phyloP scores from a whole-genome alignment of 2,113 vertebrate species.

The Phycodurus eques region DNA sequence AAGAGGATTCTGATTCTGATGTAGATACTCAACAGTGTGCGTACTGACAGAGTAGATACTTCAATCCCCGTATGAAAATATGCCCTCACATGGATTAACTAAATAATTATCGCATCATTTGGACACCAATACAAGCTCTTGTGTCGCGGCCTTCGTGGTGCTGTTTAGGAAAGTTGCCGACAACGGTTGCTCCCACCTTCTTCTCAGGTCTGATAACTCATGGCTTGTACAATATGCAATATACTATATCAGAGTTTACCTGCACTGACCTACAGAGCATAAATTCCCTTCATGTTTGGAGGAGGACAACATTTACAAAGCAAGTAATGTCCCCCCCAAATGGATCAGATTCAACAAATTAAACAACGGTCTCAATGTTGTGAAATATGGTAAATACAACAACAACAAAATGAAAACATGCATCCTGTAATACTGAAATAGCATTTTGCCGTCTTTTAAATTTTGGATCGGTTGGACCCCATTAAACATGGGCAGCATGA shows the following conservation, averaged over 20 bases:
- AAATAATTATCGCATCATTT: not conserved
- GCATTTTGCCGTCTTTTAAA: not conserved
- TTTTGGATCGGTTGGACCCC: constrained; percentile 11
- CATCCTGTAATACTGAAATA: constrained; percentile 3
- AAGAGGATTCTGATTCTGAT: not conserved
- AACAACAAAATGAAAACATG: constrained; percentile 14
- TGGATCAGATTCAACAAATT: constrained; percentile 14
- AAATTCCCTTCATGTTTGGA: constrained; percentile 38
- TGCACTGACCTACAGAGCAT: constrained; percentile 47
- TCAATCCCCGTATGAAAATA: not conserved
- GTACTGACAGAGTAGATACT: not conserved
- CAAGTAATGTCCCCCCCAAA: constrained; percentile 37
- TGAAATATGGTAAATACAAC: constrained; percentile 10
- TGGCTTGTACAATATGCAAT: constrained; percentile 42
- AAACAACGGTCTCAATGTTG: constrained; percentile 13
- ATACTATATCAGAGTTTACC: constrained; percentile 40
- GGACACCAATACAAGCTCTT: not conserved
- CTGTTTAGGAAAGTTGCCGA: not conserved
- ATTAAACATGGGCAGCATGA: constrained; percentile 40
- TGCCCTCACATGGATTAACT: not conserved
- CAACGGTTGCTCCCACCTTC: not conserved
- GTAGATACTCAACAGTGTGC: not conserved
- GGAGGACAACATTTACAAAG: constrained; percentile 30
- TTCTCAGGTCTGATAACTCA: too few species aligned
- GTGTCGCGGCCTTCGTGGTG: not conserved